Evolutionary conservation across 2,797 vertebrate genomes (phyloP).

Genomic region (Adelosebastes latens): DNA sequence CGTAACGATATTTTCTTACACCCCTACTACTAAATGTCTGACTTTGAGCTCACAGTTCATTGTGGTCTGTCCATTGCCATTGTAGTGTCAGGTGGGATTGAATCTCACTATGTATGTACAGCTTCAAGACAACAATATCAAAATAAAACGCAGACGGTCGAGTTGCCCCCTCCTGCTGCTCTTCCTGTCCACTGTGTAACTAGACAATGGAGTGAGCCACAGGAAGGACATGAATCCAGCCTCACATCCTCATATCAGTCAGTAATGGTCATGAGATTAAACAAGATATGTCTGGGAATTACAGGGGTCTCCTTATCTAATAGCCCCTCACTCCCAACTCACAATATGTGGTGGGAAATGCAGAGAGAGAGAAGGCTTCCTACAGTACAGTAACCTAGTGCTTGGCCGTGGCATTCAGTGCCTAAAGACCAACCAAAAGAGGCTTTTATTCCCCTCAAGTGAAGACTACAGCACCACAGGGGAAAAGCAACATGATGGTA

Average conservation of each 20-base stretch:
- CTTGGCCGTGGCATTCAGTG: constrained; percentile 22
- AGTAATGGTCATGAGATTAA: constrained; percentile 70
- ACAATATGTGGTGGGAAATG: constrained; percentile 35
- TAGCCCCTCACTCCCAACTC: constrained; percentile 37
- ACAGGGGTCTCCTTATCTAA: constrained; percentile 54
- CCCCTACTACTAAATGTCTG: background rate
- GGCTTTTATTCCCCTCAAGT: constrained; percentile 68
- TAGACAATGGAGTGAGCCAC: constrained; percentile 77
- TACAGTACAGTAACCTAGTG: constrained; percentile 35
- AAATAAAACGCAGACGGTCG: constrained; percentile 58
- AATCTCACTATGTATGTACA: constrained; percentile 54
- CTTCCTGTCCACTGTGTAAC: constrained; percentile 69
- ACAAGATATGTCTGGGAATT: constrained; percentile 72
- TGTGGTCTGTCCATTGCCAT: constrained; percentile 39
- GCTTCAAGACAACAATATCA: constrained; percentile 67
- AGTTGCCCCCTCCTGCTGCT: constrained; percentile 50
- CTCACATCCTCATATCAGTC: constrained; percentile 79
- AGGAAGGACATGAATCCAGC: constrained; percentile 77
- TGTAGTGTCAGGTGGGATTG: constrained; percentile 34
- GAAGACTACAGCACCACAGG: constrained; percentile 54
- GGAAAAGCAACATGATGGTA: constrained; percentile 55
- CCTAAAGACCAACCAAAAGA: constrained; percentile 59
- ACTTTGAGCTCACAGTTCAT: constrained; percentile 25
- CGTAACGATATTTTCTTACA: no score
- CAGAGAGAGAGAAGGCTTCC: constrained; percentile 12